Evolutionary conservation across 1,140 invertebrate species (phyloP).

Genomic region (Eumeta japonica): DNA sequence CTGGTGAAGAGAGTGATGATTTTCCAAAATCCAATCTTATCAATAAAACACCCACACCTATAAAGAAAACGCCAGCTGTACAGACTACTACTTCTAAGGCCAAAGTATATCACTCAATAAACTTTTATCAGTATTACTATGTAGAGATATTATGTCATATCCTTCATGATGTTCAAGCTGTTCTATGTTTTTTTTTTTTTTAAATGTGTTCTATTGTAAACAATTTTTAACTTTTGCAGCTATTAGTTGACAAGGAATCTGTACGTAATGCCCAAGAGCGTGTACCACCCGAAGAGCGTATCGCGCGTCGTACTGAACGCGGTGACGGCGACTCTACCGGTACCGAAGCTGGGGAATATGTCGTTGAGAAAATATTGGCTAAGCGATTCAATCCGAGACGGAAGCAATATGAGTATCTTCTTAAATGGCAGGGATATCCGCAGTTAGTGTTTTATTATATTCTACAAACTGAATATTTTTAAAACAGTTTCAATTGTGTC

Average conservation of each 20-base stretch:
- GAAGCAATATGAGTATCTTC: conserved; percentile 74
- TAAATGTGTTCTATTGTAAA: background rate
- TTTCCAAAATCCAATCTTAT: conserved; percentile 22
- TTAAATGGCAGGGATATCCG: conserved; percentile 79
- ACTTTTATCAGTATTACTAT: no score
- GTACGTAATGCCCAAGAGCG: conserved; percentile 47
- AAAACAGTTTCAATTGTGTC: background rate
- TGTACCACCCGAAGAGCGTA: conserved; percentile 44
- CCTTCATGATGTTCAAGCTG: no score
- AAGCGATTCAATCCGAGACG: conserved; percentile 77
- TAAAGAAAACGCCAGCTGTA: background rate
- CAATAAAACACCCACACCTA: conserved; percentile 22
- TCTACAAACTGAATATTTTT: conserved; percentile 3
- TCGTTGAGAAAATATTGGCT: conserved; percentile 76
- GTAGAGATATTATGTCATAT: no score
- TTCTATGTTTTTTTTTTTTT: no score
- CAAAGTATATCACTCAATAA: background rate
- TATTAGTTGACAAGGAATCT: conserved; percentile 24
- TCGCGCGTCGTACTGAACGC: conserved; percentile 47
- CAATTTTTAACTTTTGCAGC: conserved; percentile 14
- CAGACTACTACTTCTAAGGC: background rate
- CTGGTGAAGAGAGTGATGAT: conserved; percentile 44
- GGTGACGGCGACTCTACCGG: conserved; percentile 35
- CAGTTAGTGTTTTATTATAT: conserved; percentile 62
- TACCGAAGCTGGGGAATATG: conserved; percentile 61